A percentile compares a stretch with the other conserved stretches of the same genome.
These are phyloP conservation scores for Anabacerthia variegaticeps DNA, from an alignment of 2,797 vertebrate genomes.

Conservation along the genomic window DNA sequence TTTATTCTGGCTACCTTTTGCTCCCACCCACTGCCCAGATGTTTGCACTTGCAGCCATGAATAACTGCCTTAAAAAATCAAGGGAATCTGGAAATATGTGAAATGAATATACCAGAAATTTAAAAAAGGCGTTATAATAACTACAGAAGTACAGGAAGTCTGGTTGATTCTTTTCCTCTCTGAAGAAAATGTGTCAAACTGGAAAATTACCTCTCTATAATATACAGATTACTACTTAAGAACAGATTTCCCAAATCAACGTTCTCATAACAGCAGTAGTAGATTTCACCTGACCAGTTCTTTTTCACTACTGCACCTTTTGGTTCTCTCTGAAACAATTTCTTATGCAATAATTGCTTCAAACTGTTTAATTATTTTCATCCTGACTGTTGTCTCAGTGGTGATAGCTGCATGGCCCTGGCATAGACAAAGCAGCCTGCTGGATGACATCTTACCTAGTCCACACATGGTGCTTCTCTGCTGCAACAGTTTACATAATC, in stretches of 20 bases:
- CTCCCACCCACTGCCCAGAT: not conserved
- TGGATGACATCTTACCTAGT: not conserved
- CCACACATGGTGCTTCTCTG: not conserved
- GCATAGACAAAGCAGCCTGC: not conserved
- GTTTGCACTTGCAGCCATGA: not conserved
- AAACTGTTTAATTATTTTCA: not conserved
- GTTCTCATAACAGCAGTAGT: not conserved
- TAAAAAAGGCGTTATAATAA: not conserved
- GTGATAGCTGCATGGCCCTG: not conserved
- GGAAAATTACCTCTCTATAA: not conserved
- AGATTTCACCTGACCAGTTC: not conserved
- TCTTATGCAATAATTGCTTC: not conserved
- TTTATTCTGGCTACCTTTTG: conserved; percentile 8
- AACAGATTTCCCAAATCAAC: not conserved
- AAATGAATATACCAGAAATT: not conserved
- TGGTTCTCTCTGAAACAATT: not conserved
- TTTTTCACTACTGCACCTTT: not conserved
- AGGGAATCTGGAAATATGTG: not conserved
- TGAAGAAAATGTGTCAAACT: not conserved
- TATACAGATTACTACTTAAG: not conserved
- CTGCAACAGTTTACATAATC: not conserved
- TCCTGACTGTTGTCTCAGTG: not conserved
- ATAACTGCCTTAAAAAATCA: conserved; percentile 1
- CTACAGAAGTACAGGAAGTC: not conserved
- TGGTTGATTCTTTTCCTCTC: not conserved